These are phyloP conservation scores for Epinephelus cyanopodus DNA, from an alignment of 2,113 vertebrate species.

Conservation along the genomic window DNA sequence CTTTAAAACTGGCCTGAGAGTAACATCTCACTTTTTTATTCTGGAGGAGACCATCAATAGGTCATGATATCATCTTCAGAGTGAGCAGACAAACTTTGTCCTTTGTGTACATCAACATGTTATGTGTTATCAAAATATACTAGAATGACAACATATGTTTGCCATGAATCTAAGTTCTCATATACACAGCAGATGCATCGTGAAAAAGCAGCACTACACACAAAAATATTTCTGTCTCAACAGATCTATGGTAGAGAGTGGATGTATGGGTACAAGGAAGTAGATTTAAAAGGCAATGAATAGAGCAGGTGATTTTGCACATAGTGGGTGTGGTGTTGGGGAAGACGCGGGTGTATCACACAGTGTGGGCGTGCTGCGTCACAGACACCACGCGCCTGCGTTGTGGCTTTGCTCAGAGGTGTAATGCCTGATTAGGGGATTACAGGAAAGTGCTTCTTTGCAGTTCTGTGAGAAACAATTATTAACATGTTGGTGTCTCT, in stretches of 20 bases:
- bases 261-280: conserved; percentile 11
- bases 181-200: not conserved
- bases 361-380: conserved; percentile 75
- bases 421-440: conserved; percentile 92
- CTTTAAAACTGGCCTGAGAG: not conserved
- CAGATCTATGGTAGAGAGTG: not conserved
- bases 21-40: not conserved
- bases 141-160: not conserved
- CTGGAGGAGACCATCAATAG: not conserved
- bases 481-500: conserved; percentile 91
- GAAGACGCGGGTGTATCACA: conserved; percentile 69
- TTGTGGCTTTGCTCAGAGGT: conserved; percentile 88
- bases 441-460: conserved; percentile 90
- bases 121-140: not conserved
- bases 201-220: not conserved
- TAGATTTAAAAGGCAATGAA: conserved; percentile 33
- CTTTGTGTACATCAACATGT: not conserved
- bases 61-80: not conserved
- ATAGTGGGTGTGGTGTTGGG: conserved; percentile 60
- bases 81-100: not conserved
- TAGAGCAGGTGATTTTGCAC: conserved; percentile 50
- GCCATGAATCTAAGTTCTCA: not conserved
- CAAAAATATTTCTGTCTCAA: not conserved
- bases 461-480: conserved; percentile 91
- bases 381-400: conserved; percentile 73